Percentiles rank a stretch among this genome's conserved stretches.
Conservation (phyloP, 2,888 invertebrate species). For the Perizoma affinitatum region DNA sequence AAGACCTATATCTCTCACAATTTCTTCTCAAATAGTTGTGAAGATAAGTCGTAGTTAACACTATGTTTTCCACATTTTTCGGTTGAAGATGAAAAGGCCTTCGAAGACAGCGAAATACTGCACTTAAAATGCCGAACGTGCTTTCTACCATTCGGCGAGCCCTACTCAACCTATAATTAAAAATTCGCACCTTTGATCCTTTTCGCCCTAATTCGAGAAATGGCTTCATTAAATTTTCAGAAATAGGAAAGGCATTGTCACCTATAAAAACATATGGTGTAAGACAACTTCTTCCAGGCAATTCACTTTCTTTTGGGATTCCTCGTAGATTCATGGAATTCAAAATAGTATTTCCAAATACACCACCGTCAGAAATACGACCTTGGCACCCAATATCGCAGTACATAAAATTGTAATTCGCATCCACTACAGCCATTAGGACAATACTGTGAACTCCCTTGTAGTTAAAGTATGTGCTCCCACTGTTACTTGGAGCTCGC, state of each 20-base stretch:
- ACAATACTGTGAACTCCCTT: constrained; percentile 41
- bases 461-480: constrained; percentile 37
- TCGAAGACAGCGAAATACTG: constrained; percentile 46
- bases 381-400: constrained; percentile 43
- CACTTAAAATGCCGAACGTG: constrained; percentile 40
- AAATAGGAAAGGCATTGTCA: constrained; percentile 48
- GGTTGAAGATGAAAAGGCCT: constrained; percentile 44
- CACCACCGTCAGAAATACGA: constrained; percentile 35
- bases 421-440: constrained; percentile 48
- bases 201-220: constrained; percentile 43
- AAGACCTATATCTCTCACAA: constrained; percentile 37
- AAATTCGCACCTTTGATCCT: constrained; percentile 41
- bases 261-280: constrained; percentile 47
- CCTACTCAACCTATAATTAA: constrained; percentile 40
- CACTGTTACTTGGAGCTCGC: constrained; percentile 34
- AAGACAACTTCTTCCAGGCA: constrained; percentile 40
- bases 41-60: constrained; percentile 37
- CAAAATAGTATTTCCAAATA: constrained; percentile 37
- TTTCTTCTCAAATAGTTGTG: constrained; percentile 39
- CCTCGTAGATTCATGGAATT: constrained; percentile 38
- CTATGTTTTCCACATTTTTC: constrained; percentile 38
- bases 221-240: constrained; percentile 46
- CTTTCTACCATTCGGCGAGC: constrained; percentile 43
- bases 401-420: constrained; percentile 45
- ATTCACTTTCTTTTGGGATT: constrained; percentile 41